Evolutionary conservation across 2,113 vertebrate species (phyloP).

Genomic region (Gymnogyps californianus): DNA sequence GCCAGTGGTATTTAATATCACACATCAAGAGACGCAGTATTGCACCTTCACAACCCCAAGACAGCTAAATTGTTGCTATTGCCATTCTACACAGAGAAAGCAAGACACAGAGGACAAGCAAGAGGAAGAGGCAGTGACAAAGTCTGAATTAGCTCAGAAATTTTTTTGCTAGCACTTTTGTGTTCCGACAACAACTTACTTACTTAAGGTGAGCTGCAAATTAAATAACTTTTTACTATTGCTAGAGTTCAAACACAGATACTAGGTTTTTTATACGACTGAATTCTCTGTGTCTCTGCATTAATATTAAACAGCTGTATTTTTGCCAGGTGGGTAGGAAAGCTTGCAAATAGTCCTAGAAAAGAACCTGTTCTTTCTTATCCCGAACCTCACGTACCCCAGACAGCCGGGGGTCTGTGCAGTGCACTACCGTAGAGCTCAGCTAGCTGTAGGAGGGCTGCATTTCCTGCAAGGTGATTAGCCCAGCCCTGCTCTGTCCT

Average conservation of each 20-base stretch:
- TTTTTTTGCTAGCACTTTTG: not conserved
- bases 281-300: not conserved
- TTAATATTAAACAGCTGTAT: not conserved
- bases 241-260: not conserved
- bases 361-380: not conserved
- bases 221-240: not conserved
- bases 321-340: not conserved
- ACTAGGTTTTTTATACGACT: not conserved
- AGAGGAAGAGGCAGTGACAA: not conserved
- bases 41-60: not conserved
- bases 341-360: not conserved
- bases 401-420: fast-evolving
- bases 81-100: not conserved
- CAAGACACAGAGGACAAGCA: not conserved
- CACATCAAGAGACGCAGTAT: not conserved
- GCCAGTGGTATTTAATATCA: not conserved
- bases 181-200: not conserved
- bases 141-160: not conserved
- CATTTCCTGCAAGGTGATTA: not conserved
- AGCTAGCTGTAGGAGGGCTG: not conserved
- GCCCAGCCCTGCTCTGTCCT: not conserved
- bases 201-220: not conserved
- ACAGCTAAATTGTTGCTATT: not conserved
- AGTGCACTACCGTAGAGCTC: not conserved
- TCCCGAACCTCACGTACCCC: fast-evolving